Evolutionary conservation across 2,888 invertebrate species (phyloP).

Genomic region (Lottia gigantea): DNA sequence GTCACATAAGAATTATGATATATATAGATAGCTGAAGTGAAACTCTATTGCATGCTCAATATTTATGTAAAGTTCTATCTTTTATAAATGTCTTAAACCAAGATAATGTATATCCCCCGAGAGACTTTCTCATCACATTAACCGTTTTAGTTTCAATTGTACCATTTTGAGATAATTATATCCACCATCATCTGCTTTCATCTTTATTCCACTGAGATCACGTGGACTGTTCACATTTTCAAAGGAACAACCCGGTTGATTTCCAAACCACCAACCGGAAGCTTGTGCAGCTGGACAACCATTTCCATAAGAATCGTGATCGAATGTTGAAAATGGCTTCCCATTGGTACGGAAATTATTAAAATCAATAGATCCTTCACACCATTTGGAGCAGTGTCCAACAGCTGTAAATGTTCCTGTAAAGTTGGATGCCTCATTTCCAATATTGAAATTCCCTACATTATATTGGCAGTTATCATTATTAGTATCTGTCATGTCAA

Average conservation of each 20-base stretch:
- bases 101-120: too few relatives aligned
- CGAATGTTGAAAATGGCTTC: background rate
- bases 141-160: too few relatives aligned
- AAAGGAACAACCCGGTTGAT: background rate
- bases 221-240: background rate
- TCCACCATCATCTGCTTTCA: too few relatives aligned
- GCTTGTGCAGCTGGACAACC: background rate
- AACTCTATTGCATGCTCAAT: too few relatives aligned
- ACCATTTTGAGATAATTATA: too few relatives aligned
- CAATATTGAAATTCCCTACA: background rate
- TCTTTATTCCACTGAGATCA: too few relatives aligned
- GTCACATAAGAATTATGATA: too few relatives aligned
- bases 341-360: background rate
- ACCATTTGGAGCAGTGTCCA: background rate
- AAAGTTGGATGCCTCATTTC: background rate
- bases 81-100: too few relatives aligned
- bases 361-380: background rate
- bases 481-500: background rate
- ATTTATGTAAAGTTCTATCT: too few relatives aligned
- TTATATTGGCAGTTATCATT: background rate
- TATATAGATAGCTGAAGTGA: too few relatives aligned
- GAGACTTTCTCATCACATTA: too few relatives aligned
- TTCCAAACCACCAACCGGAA: background rate
- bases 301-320: background rate
- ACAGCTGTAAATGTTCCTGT: background rate